Base-by-base conservation (phyloP, 2,113 vertebrate genomes). In the Chaetodon auriga region DNA sequence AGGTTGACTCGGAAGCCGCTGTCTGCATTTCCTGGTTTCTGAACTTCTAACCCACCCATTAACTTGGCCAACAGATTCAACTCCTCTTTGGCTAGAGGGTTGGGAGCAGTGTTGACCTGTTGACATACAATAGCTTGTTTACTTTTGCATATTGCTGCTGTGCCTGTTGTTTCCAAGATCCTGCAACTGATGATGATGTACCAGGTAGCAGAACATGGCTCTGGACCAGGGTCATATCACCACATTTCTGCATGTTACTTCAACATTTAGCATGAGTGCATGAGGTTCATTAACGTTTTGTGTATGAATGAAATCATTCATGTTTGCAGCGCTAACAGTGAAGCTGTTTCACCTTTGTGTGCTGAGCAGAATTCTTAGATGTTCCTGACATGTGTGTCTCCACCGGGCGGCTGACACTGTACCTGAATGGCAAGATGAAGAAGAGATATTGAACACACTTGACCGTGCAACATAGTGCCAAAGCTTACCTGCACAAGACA, bases 81-180 rank as follows among this genome's bases (percentile, higher is more conserved):
- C 73, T 99, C 98, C 93, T 99, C 98, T 93, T 99, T 99, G 72
- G 97, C 98, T 45, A 99, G 93, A 41, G 97, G 97, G 87, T 97
- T 99, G n/a, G 98, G 97, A 79, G 90, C 89, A 48, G 94, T 57
- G 68, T 92, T 97, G 88, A 98, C 97, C 98, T 99, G 94, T 75
- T 58, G 63, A 78, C 48, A 85, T 18, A 82, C 13, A 74, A 64
- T 0, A 9, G 15, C n/a, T 66, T 55, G 36, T 83, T 78, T 38
- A 80, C 46, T 12, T 82, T 15, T 35, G 54, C 45, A 18, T n/a
- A n/a, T 65, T 65, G 10, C 2, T 36, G 25, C 3, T 48, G 18
- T 43, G 71, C 8, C 15, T 16, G 14, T 21, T 63, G 25, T 53
- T 64, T 23, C 38, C 18, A 54, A 55, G 45, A 38, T 60, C 23